These are phyloP conservation scores for Galerucella nymphaeae DNA, from an alignment of 2,888 invertebrate genomes.

Conservation along the genomic window DNA sequence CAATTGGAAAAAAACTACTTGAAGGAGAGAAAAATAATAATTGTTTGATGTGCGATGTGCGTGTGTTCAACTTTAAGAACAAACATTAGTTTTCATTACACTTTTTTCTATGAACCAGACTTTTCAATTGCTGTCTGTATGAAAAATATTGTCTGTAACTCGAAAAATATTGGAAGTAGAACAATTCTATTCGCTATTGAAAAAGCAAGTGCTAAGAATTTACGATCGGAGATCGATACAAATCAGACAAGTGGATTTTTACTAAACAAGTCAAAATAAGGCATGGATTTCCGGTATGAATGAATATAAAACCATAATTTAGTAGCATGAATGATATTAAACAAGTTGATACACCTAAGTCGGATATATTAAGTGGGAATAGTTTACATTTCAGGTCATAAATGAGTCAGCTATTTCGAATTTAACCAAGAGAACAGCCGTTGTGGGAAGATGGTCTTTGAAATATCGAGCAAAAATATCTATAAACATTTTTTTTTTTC, in stretches of 20 bases:
- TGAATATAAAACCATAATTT: conserved; percentile 21
- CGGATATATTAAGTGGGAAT: conserved; percentile 27
- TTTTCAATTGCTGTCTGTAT: too few relatives aligned
- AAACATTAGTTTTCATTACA: too few relatives aligned
- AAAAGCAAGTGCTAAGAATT: neutral
- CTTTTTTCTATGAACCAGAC: too few relatives aligned
- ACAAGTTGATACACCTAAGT: conserved; percentile 35
- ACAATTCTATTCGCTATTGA: neutral
- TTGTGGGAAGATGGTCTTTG: conserved; percentile 14
- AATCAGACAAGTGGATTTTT: conserved; percentile 21
- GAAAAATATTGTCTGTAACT: neutral
- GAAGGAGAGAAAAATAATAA: too few relatives aligned
- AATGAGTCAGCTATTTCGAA: conserved; percentile 30
- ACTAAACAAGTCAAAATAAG: conserved; percentile 7
- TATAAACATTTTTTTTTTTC: neutral
- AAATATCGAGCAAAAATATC: conserved; percentile 1
- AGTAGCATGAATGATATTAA: conserved; percentile 17
- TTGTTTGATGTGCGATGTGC: too few relatives aligned
- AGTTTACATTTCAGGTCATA: conserved; percentile 20
- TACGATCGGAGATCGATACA: neutral
- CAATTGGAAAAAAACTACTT: too few relatives aligned
- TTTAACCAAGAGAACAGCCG: conserved; percentile 6
- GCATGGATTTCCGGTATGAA: conserved; percentile 24
- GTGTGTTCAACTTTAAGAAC: too few relatives aligned
- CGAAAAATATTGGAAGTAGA: neutral